A percentile compares a stretch with the other conserved stretches of the same genome.
These are phyloP conservation scores for Caenorhabditis sp. DNA, from an alignment of 2,888 invertebrate genomes.

Conservation along the genomic window DNA sequence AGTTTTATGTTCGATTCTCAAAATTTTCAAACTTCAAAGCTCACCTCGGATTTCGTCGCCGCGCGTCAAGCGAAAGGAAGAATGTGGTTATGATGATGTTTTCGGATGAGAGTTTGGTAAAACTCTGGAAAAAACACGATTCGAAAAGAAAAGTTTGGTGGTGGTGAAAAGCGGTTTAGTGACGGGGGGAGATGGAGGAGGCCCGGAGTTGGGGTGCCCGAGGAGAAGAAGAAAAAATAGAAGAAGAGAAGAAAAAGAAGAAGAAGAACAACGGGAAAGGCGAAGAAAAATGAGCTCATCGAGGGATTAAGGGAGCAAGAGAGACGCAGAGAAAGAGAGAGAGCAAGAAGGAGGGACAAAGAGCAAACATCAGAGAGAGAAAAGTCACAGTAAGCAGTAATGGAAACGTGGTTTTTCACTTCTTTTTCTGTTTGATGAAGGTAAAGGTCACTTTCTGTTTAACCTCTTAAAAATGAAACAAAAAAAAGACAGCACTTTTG, in stretches of 20 bases:
- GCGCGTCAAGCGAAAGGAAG: slow-evolving; percentile 60
- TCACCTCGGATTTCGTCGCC: slow-evolving; percentile 66
- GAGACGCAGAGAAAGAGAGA: slow-evolving; percentile 26
- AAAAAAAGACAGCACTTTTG: background rate
- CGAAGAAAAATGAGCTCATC: slow-evolving; percentile 47
- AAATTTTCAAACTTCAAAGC: slow-evolving; percentile 13
- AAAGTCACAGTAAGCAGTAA: slow-evolving; percentile 41
- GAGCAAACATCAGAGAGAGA: slow-evolving; percentile 46
- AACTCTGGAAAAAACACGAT: slow-evolving; percentile 61
- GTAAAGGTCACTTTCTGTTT: slow-evolving; percentile 48
- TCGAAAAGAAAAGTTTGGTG: slow-evolving; percentile 43
- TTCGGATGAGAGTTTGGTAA: slow-evolving; percentile 58
- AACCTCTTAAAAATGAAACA: slow-evolving; percentile 27
- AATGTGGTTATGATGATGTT: slow-evolving; percentile 66
- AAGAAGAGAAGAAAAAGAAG: slow-evolving; percentile 38
- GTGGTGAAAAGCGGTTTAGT: slow-evolving; percentile 56
- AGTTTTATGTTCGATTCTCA: background rate
- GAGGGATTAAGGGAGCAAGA: slow-evolving; percentile 34
- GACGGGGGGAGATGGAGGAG: slow-evolving; percentile 27
- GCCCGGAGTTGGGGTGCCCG: slow-evolving; percentile 50
- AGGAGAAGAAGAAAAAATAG: slow-evolving; percentile 26
- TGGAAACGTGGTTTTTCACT: slow-evolving; percentile 36
- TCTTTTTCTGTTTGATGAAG: slow-evolving; percentile 26
- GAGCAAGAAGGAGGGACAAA: slow-evolving; percentile 22
- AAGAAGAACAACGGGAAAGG: slow-evolving; percentile 44